Base-by-base conservation (phyloP, 1,140 invertebrate species). In the Camponotus floridanus region DNA sequence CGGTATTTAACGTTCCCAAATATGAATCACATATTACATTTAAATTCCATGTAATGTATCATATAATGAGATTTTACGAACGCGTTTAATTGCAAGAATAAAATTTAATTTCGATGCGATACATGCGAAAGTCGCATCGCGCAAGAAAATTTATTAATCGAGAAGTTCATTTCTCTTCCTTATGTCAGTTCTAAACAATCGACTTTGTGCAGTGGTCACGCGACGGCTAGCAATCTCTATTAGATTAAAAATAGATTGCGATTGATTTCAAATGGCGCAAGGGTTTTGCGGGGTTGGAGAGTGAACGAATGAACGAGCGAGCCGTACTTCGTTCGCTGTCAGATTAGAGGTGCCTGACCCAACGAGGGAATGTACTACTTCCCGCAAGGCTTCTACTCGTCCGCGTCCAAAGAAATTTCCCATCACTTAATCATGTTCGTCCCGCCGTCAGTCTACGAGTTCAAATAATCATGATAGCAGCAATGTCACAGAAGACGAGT, bases 331-430 rank as follows among this genome's bases (percentile, higher is more conserved):
- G 73, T 87, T 4, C 61, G 67, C 59, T 71, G 83, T 88, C 81
- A 73, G 81, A 86, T 86, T 78, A 86, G 71, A 90, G 90, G 85
- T 91, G 91, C 71, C 91, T 90, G 92, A 92, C 90, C 91, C 73
- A 74, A 51, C 86, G 59, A 33, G 1, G 68, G 62, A 87, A 76
- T 76, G 21, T 67, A 85, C 89, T 86, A 87, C 86, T 91, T 74
- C 65, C 26, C 26, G n/a, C 61, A 11, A 62, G 62, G 57, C 57
- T 39, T 76, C 33, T 55, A 62, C 18, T 70, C 59, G 59, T 39
- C 45, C 65, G 48, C 15, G 21, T n/a, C 18, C 33, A 61, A 59
- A 81, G 45, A 67, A 18, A 55, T 45, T 83, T 83, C 36, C 39
- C 79, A 83, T 83, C 68, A 83, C 26, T 83, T 83, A 83, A n/a